Conservation (phyloP, 1,140 invertebrate species). For the Hyphantria cunea region DNA sequence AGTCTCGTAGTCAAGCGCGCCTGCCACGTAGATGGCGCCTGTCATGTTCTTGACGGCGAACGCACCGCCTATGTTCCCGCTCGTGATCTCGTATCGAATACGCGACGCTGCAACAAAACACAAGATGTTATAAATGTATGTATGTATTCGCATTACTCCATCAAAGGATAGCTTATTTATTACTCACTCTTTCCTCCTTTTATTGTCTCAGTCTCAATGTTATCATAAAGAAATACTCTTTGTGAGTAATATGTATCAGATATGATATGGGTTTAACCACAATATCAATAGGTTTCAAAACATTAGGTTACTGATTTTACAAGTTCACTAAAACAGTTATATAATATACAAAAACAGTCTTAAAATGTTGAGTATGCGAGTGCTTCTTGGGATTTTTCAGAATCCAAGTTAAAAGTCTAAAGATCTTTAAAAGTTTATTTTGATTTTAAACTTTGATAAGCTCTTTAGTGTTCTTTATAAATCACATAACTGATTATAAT, state of each 20-base stretch:
- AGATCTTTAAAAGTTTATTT: no score
- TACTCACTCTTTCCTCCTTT: neutral
- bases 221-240: neutral
- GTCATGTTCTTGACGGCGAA: conserved; percentile 99
- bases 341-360: no score
- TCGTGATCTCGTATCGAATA: conserved; percentile 99
- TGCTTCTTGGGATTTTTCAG: no score
- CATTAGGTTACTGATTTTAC: no score
- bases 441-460: no score
- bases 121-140: conserved; percentile 25
- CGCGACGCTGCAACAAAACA: conserved; percentile 92
- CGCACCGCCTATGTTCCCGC: conserved; percentile 98
- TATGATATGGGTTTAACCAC: no score
- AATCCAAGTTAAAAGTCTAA: no score
- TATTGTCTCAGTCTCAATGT: conserved; percentile 5
- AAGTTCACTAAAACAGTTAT: no score
- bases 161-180: conserved; percentile 16
- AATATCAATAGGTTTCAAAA: no score
- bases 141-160: conserved; percentile 5
- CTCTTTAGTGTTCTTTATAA: neutral
- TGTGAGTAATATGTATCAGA: no score
- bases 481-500: neutral
- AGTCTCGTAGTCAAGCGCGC: conserved; percentile 84
- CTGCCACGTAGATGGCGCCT: conserved; percentile 97
- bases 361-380: no score